Evolutionary conservation across 2,113 vertebrate species (phyloP).

Genomic region (Pimephales promelas): DNA sequence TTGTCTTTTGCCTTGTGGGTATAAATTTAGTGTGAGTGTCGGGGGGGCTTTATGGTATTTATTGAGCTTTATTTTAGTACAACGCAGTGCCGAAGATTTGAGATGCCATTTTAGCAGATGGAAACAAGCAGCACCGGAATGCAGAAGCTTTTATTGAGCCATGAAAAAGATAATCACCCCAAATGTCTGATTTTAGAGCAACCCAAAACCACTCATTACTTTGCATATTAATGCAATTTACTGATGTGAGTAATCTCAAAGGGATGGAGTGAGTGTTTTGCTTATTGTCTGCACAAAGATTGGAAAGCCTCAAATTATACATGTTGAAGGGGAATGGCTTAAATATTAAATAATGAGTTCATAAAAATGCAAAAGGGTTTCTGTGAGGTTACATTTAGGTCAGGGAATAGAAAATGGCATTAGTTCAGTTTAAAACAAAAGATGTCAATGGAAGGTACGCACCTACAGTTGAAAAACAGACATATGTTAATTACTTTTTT

Average conservation of each 20-base stretch:
- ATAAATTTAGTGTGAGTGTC: conserved; percentile 24
- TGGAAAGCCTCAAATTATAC: not conserved
- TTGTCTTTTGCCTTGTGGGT: conserved; percentile 22
- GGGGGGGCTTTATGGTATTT: conserved; percentile 38
- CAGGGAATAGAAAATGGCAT: not conserved
- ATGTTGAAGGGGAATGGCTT: not conserved
- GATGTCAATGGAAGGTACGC: not conserved
- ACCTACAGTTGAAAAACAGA: conserved; percentile 32
- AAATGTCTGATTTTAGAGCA: conserved; percentile 59
- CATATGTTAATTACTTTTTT: conserved; percentile 47
- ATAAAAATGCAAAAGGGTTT: not conserved
- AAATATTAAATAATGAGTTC: not conserved
- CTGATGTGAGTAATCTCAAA: conserved; percentile 48
- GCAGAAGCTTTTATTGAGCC: conserved; percentile 70
- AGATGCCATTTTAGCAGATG: conserved; percentile 73
- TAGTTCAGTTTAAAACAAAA: not conserved
- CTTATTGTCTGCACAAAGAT: conserved; percentile 3
- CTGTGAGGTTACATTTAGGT: not conserved
- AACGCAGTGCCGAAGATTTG: conserved; percentile 71
- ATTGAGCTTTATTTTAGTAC: conserved; percentile 69
- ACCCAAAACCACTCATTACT: conserved; percentile 45
- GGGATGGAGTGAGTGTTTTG: conserved; percentile 35
- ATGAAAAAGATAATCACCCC: conserved; percentile 75
- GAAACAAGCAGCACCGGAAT: conserved; percentile 66
- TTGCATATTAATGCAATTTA: conserved; percentile 40